Conservation (phyloP, 2,888 invertebrate genomes). For the Synanthedon vespiformis region DNA sequence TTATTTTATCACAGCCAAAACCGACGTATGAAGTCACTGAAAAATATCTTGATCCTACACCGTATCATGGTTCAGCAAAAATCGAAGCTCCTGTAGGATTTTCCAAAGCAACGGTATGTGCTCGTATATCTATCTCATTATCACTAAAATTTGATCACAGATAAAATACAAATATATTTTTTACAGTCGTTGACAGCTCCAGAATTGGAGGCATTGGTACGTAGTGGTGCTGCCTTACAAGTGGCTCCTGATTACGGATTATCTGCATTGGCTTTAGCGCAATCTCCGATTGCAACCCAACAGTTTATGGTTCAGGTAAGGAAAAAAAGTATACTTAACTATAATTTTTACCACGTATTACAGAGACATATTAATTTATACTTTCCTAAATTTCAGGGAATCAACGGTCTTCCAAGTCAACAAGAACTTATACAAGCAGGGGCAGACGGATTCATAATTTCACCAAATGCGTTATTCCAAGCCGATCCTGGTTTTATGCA, state of each 20-base stretch:
- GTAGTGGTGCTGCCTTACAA: conserved; percentile 50
- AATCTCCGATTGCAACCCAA: conserved; percentile 48
- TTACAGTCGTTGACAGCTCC: conserved; percentile 36
- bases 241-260: conserved; percentile 51
- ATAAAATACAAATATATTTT: neutral
- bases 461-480: conserved; percentile 59
- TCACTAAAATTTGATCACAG: neutral
- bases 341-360: neutral
- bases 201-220: conserved; percentile 48
- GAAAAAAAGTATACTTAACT: neutral
- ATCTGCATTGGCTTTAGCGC: conserved; percentile 49
- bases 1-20: conserved; percentile 26
- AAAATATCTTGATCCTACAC: conserved; percentile 33
- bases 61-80: conserved; percentile 34
- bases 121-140: neutral
- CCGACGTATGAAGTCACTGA: conserved; percentile 55
- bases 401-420: conserved; percentile 33
- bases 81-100: conserved; percentile 51
- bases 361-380: neutral
- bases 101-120: conserved; percentile 44
- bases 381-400: conserved; percentile 17
- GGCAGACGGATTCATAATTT: conserved; percentile 44
- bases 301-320: conserved; percentile 44
- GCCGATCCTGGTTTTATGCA: conserved; percentile 62
- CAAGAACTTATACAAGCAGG: conserved; percentile 43